Conservation (phyloP, 1,140 invertebrate species). For the Ectropis grisescens region DNA sequence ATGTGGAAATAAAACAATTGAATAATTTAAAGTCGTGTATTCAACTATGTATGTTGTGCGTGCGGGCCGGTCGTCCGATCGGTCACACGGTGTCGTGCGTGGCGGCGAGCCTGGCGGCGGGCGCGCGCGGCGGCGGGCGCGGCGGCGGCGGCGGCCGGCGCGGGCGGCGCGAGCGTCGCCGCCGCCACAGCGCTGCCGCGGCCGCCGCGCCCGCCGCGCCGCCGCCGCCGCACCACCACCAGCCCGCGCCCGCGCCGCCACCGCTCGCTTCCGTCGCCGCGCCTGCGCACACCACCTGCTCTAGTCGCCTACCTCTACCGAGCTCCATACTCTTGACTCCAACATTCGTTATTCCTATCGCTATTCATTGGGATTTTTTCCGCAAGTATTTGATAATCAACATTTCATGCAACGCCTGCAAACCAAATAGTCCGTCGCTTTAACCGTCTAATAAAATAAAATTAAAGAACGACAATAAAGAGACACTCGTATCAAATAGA, state of each 20-base stretch:
- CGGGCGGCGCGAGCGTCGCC: slow-evolving; percentile 17
- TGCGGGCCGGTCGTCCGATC: neutral
- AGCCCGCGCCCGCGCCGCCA: slow-evolving; percentile 21
- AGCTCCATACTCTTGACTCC: too few species aligned
- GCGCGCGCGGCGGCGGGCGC: slow-evolving; percentile 26
- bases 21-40: slow-evolving; percentile 35
- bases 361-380: too few species aligned
- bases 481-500: too few species aligned
- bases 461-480: too few species aligned
- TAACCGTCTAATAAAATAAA: too few species aligned
- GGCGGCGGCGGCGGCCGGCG: slow-evolving; percentile 34
- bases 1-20: slow-evolving; percentile 65
- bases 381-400: too few species aligned
- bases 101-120: slow-evolving; percentile 28
- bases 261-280: slow-evolving; percentile 22
- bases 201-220: slow-evolving; percentile 19
- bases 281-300: neutral
- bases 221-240: slow-evolving; percentile 20
- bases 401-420: too few species aligned
- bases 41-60: neutral
- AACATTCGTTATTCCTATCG: too few species aligned
- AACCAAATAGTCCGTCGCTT: too few species aligned
- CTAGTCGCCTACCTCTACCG: neutral
- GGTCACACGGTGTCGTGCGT: slow-evolving; percentile 43
- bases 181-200: slow-evolving; percentile 12